Evolutionary conservation across 2,797 vertebrate species (phyloP).

Genomic region (Rhinella marina): DNA sequence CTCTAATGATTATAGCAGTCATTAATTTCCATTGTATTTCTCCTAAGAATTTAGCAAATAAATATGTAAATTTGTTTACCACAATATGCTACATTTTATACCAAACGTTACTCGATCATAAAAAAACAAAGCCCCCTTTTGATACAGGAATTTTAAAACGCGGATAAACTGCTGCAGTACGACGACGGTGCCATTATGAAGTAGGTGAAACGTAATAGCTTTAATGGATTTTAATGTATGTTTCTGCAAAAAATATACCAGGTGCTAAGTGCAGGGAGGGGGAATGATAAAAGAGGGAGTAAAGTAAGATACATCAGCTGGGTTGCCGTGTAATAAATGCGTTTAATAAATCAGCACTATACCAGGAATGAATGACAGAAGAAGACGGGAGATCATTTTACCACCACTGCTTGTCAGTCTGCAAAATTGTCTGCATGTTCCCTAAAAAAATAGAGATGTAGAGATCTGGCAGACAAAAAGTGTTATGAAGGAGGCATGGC

Average conservation of each 20-base stretch:
- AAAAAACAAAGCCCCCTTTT: neutral
- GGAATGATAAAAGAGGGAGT: neutral
- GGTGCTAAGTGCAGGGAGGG: slow-evolving; percentile 20
- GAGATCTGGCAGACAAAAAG: neutral
- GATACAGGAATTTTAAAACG: neutral
- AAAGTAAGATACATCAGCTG: neutral
- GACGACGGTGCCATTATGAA: neutral
- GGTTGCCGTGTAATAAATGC: neutral
- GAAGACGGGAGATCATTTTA: neutral
- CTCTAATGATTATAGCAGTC: neutral
- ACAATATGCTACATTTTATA: neutral
- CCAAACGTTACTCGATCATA: neutral
- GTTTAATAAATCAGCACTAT: neutral
- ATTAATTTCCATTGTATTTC: neutral
- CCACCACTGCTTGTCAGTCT: neutral
- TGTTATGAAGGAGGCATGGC: neutral
- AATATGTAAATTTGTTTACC: neutral
- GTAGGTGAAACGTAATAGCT: slow-evolving; percentile 2
- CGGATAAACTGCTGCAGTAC: neutral
- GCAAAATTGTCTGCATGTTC: neutral
- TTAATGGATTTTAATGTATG: neutral
- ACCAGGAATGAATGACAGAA: neutral
- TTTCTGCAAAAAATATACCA: slow-evolving; percentile 19
- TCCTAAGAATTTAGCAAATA: neutral
- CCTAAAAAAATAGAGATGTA: neutral